Base-by-base conservation (phyloP, 92 coral and sea anemone genomes). In the Bergia sp. region DNA sequence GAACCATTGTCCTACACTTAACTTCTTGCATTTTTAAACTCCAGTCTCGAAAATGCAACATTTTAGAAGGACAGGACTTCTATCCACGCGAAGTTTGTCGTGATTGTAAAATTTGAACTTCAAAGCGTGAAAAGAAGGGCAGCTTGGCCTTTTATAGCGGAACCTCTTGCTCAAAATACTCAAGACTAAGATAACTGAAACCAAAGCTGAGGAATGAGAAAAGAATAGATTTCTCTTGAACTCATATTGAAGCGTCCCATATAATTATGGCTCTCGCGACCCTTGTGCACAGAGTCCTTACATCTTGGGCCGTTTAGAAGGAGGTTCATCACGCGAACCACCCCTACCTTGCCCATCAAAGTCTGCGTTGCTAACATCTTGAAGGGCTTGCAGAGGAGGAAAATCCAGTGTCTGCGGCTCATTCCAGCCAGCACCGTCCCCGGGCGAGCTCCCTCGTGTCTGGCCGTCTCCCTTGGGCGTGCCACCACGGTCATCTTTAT, bases 291-390 rank as follows among this genome's bases (percentile, higher is more conserved):
- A 76, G 29, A 39, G 77, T 38, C 77, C 77, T 42, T 75, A 91
- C 91, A 91, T 91, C 91, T 91, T 91, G 87, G 94, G 82, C 44
- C 94, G 89, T 45, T 91, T 91, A 57, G 94, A 91, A n/a, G 94
- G 91, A 3, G 94, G 94, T 38, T 91, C 94, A 42, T 91, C 93
- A 43, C 93, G 89, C 36, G 93, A 89, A 40, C 93, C 66, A 69
- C 90, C 94, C 87, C 76, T 89, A 61, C 94, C 94, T 40, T 90
- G 91, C 38, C 91, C 90, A 76, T 91, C 94, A 81, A 91, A 91
- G 80, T 91, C 90, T 10, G 94, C 91, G 86, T 91, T 91, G 44
- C 91, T 88, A 86, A 91, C 90, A 65, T 91, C 94, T 85, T 88
- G 86, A 80, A 91, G 86, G 6, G 91, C 94, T 83, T 91, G 94